Conservation (phyloP, 2,888 invertebrate genomes). For the Pedicia rivosa region DNA sequence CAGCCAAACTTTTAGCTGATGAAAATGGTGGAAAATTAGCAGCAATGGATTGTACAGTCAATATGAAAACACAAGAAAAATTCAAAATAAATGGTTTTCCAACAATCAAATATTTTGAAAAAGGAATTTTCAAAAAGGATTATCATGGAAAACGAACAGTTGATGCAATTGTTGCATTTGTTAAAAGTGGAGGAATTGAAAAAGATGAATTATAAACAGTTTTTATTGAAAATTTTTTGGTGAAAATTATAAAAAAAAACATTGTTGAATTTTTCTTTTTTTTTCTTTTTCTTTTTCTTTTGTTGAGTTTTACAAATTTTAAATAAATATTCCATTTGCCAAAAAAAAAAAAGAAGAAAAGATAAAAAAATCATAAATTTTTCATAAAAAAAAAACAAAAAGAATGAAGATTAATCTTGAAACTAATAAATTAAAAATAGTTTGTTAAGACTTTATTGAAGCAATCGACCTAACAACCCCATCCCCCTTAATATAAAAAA, state of each 20-base stretch:
- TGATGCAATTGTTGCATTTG: slow-evolving; percentile 39
- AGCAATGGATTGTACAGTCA: slow-evolving; percentile 50
- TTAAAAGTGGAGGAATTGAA: slow-evolving; percentile 16
- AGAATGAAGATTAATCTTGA: no score
- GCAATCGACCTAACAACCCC: no score
- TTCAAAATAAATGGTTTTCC: slow-evolving; percentile 49
- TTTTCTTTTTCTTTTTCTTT: no score
- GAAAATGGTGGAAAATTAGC: slow-evolving; percentile 28
- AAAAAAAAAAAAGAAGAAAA: not conserved
- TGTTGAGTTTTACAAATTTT: not conserved
- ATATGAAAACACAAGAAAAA: slow-evolving; percentile 38
- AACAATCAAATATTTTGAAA: slow-evolving; percentile 44
- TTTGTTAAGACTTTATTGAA: no score
- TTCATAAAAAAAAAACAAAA: no score
- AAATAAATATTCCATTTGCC: not conserved
- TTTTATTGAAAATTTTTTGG: not conserved
- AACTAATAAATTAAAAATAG: no score
- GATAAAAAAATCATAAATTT: no score
- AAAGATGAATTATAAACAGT: slow-evolving; percentile 19
- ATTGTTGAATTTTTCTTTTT: no score
- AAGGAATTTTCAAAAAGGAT: slow-evolving; percentile 35
- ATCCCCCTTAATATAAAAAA: no score
- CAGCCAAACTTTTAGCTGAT: slow-evolving; percentile 27
- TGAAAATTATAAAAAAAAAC: not conserved
- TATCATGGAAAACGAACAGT: slow-evolving; percentile 39